phyloP scores from a whole-genome alignment of 2,113 vertebrate genomes.

The Odontophorus gujanensis region DNA sequence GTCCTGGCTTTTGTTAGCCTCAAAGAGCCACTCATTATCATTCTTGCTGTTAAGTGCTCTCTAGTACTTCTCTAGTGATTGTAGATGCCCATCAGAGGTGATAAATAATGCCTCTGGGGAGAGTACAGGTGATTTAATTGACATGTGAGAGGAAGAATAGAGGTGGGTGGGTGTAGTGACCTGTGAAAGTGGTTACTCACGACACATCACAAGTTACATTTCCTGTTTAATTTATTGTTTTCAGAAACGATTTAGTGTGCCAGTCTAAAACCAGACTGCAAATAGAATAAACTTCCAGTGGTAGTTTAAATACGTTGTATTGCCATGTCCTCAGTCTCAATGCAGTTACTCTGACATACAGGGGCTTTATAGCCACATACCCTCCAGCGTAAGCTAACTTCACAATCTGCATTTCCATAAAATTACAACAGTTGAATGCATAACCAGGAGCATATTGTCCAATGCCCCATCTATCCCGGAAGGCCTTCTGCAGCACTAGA shows the following conservation, averaged over 20 bases:
- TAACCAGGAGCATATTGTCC: not conserved
- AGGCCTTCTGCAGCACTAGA: not conserved
- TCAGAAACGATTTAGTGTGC: not conserved
- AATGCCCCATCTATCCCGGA: not conserved
- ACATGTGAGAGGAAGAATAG: not conserved
- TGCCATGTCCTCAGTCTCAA: not conserved
- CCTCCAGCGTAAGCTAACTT: not conserved
- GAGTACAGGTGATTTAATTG: slow-evolving; percentile 62
- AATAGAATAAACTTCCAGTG: not conserved
- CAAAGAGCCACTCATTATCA: slow-evolving; percentile 72
- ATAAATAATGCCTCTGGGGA: slow-evolving; percentile 61
- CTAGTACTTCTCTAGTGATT: slow-evolving; percentile 53
- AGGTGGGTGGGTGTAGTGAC: not conserved
- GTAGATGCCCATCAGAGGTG: slow-evolving; percentile 72
- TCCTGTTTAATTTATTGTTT: slow-evolving; percentile 37
- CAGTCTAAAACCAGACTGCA: not conserved
- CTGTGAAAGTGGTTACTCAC: not conserved
- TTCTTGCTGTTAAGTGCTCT: slow-evolving; percentile 62
- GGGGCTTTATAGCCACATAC: not conserved
- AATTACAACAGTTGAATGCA: not conserved
- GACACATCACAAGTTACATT: not conserved
- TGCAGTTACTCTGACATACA: not conserved
- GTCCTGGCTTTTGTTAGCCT: slow-evolving; percentile 53
- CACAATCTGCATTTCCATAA: not conserved
- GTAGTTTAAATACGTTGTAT: not conserved